Conservation (phyloP, 2,888 invertebrate species). For the Alloscopus bannaensis region DNA sequence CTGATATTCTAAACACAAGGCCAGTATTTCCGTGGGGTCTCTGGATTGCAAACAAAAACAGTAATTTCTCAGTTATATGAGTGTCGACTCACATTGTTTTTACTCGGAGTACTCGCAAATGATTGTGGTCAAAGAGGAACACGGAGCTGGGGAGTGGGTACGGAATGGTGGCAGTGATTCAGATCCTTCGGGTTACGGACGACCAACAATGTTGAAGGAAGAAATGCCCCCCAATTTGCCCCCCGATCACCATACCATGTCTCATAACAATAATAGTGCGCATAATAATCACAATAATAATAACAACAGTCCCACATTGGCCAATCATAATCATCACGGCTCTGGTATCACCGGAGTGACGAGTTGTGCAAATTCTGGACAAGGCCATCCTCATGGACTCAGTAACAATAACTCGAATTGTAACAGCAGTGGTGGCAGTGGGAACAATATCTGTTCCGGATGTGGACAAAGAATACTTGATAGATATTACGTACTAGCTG, state of each 20-base stretch:
- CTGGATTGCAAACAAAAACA: too few relatives aligned
- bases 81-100: slow-evolving; percentile 9
- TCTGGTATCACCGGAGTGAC: slow-evolving; percentile 52
- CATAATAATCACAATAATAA: slow-evolving; percentile 47
- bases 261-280: slow-evolving; percentile 41
- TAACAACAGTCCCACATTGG: slow-evolving; percentile 47
- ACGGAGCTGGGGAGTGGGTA: slow-evolving; percentile 64
- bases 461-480: slow-evolving; percentile 81
- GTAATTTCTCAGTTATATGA: too few relatives aligned
- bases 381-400: slow-evolving; percentile 56
- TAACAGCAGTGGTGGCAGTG: slow-evolving; percentile 53
- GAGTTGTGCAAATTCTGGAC: slow-evolving; percentile 61
- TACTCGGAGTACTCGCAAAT: slow-evolving; percentile 40
- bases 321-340: slow-evolving; percentile 58
- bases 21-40: too few relatives aligned
- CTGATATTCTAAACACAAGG: too few relatives aligned
- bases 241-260: slow-evolving; percentile 44
- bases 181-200: slow-evolving; percentile 37
- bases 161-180: slow-evolving; percentile 58
- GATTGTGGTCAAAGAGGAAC: slow-evolving; percentile 68
- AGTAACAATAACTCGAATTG: slow-evolving; percentile 53
- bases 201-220: slow-evolving; percentile 61
- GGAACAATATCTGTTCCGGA: slow-evolving; percentile 75
- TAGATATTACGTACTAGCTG: slow-evolving; percentile 83
- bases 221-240: slow-evolving; percentile 54